These are phyloP conservation scores for Caenorhabditis parvicauda DNA, from an alignment of 2,888 invertebrate genomes.

Conservation along the genomic window DNA sequence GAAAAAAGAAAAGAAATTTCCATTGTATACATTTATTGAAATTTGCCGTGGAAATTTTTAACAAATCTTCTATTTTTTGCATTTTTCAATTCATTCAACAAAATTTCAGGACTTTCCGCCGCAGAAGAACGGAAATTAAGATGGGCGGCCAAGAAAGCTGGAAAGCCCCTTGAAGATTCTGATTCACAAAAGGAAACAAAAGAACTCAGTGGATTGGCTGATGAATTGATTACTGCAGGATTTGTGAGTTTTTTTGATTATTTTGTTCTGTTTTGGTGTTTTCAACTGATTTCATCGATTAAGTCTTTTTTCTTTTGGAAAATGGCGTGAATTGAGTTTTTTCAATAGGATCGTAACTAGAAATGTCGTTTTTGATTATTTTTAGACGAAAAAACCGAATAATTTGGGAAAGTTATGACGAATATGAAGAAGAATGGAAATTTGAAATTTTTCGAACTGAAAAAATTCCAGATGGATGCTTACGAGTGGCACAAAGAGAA, in stretches of 20 bases:
- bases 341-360: no score
- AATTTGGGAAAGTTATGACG: no score
- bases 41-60: no score
- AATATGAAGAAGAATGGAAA: no score
- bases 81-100: not conserved
- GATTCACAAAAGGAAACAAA: slow-evolving; percentile 37
- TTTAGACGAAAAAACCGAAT: not conserved
- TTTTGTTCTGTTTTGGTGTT: not conserved
- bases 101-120: slow-evolving; percentile 34
- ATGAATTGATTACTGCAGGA: slow-evolving; percentile 52
- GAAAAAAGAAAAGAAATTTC: no score
- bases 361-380: not conserved
- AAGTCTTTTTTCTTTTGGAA: not conserved
- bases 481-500: slow-evolving; percentile 50
- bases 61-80: not conserved
- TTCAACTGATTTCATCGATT: not conserved
- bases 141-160: slow-evolving; percentile 60
- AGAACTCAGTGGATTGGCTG: slow-evolving; percentile 45
- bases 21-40: no score
- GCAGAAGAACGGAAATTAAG: slow-evolving; percentile 58
- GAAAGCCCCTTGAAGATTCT: slow-evolving; percentile 37
- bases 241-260: slow-evolving; percentile 27
- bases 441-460: no score
- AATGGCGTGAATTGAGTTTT: no score
- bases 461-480: slow-evolving; percentile 51